Percentiles rank a stretch among this genome's conserved stretches.
Conservation (phyloP, 2,888 invertebrate species). For the Perizoma flavofasciatum region DNA sequence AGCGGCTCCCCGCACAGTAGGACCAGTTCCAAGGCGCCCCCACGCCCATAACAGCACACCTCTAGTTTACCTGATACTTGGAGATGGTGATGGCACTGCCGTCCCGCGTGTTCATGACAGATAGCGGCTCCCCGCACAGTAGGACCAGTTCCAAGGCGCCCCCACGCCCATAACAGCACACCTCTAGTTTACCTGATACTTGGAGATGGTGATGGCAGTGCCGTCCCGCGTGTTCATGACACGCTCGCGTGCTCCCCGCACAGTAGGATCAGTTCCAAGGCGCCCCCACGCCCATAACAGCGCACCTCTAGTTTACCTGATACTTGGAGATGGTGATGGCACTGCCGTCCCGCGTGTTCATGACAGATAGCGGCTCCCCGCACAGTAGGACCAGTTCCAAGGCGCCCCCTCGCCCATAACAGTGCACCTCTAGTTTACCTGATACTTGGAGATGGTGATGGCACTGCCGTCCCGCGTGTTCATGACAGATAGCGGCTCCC, state of each 20-base stretch:
- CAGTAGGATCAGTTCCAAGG: conserved; percentile 60
- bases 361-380: too few species aligned
- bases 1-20: too few species aligned
- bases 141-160: conserved; percentile 60
- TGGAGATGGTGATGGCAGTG: conserved; percentile 56
- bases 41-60: too few species aligned
- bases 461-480: conserved; percentile 57
- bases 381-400: too few species aligned
- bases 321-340: too few species aligned
- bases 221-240: conserved; percentile 58
- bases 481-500: too few species aligned
- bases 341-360: too few species aligned
- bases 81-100: conserved; percentile 59
- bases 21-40: too few species aligned
- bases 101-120: conserved; percentile 54
- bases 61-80: conserved; percentile 54
- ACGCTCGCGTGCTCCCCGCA: conserved; percentile 60
- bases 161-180: conserved; percentile 22
- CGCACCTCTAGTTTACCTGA: too few species aligned
- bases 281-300: too few species aligned
- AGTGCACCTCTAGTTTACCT: conserved; percentile 42
- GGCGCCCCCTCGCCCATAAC: too few species aligned
- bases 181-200: conserved; percentile 53
- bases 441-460: conserved; percentile 59
- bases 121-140: conserved; percentile 62